Conservation (phyloP, 1,140 invertebrate genomes). For the Pseudomyrmex pallidus region DNA sequence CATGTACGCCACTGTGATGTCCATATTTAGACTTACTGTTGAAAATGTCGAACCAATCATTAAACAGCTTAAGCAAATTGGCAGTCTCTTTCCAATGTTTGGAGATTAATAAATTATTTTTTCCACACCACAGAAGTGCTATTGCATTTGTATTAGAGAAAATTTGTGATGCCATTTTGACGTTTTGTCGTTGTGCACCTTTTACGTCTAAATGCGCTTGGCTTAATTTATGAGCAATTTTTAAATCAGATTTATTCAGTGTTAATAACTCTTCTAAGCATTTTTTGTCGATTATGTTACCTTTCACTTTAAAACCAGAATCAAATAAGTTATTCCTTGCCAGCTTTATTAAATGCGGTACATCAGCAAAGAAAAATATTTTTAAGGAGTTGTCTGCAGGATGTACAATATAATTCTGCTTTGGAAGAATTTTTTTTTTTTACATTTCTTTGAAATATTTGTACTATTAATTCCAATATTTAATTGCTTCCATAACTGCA, state of each 20-base stretch:
- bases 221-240: slow-evolving; percentile 10
- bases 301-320: neutral
- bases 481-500: neutral
- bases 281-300: neutral
- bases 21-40: neutral
- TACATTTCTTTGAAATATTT: neutral
- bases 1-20: neutral
- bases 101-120: neutral
- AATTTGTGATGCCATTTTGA: neutral
- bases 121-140: neutral
- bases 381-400: neutral
- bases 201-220: slow-evolving; percentile 1
- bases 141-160: slow-evolving; percentile 1
- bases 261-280: slow-evolving; percentile 13
- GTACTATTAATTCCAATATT: neutral
- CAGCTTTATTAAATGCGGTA: slow-evolving; percentile 8
- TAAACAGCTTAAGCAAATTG: neutral
- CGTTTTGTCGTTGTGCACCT: neutral
- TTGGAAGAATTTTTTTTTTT: neutral
- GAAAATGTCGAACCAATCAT: slow-evolving; percentile 4
- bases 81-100: neutral
- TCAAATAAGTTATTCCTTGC: slow-evolving; percentile 17
- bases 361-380: slow-evolving; percentile 4
- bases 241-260: neutral
- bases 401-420: slow-evolving; percentile 3